phyloP scores from a whole-genome alignment of 2,888 invertebrate genomes.

The Nebria salina region DNA sequence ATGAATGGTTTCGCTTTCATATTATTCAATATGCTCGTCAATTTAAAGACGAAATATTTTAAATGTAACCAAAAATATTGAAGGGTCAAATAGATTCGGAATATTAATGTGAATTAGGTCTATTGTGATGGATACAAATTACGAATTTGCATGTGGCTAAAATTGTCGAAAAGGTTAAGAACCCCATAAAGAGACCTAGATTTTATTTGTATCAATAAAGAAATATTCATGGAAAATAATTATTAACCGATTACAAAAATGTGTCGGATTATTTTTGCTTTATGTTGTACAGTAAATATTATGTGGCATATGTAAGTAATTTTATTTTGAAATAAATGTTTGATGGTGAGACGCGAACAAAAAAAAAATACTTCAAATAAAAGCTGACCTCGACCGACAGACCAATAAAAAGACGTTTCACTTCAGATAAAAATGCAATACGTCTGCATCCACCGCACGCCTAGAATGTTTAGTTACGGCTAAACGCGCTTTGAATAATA shows the following conservation, averaged over 20 bases:
- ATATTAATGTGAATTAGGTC: too few species aligned
- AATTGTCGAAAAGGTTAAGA: neutral
- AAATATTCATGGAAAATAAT: neutral
- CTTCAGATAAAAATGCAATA: conserved; percentile 27
- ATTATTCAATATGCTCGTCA: too few species aligned
- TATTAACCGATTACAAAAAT: too few species aligned
- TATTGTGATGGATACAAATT: neutral
- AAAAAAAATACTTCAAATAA: conserved; percentile 33
- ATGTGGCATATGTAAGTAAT: too few species aligned
- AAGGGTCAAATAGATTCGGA: too few species aligned
- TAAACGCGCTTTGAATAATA: neutral
- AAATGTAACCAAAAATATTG: too few species aligned
- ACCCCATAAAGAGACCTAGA: neutral
- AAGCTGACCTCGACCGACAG: conserved; percentile 31
- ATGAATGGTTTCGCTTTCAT: too few species aligned
- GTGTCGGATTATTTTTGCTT: too few species aligned
- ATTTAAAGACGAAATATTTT: too few species aligned
- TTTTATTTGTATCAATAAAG: neutral
- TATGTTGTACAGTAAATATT: too few species aligned
- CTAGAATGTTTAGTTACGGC: neutral
- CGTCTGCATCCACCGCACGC: conserved; percentile 16
- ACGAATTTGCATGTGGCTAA: neutral
- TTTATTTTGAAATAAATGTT: conserved; percentile 19
- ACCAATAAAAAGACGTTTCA: conserved; percentile 7
- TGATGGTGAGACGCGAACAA: conserved; percentile 31